Evolutionary conservation across 2,797 vertebrate species (phyloP), one percentile per base, ranked within the genome.

Genomic region (Pipistrellus kuhlii): DNA sequence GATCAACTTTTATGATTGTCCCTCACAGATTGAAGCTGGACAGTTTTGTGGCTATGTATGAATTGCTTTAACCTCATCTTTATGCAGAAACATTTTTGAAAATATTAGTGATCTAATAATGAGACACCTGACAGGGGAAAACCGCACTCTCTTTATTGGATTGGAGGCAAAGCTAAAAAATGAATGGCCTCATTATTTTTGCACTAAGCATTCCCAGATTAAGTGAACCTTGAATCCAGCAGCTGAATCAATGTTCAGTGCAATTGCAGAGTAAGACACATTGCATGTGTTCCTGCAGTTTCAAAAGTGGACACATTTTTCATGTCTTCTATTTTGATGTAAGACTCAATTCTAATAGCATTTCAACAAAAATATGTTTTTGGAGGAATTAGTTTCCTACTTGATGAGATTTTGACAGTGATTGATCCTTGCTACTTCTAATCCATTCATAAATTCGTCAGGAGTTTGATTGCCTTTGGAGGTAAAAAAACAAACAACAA

Each of bases 361-460:
- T 97, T 97, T 96, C 83, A 96, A 88, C 51, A 95, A 85, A 82
- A 97, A 94, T 96, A 93, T 64, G 1, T 93, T 59, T 93, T 27
- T 8, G 15, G 23, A 35, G 25, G 68, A 55, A 38, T 38, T 94
- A 94, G 41, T 59, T 97, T 97, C 82, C 82, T 57, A 32, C 53
- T 73, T 93, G 95, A 93, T 82, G 94, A 95, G 77, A 96, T 93
- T 93, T 82, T 97, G 94, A 97, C 90, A 96, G 84, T 96, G 95
- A 96, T 12, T 93, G 93, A 97, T 97, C 64, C 23, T 84, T 59
- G 73, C n/a, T 94, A 35, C 35, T 95, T 94, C 64, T 94, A 77
- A 95, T 93, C 83, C 92, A 96, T 91, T 97, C 93, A 93, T n/a
- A 96, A 97, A 76, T 41, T 64, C 10, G 80, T 88, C 83, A 81